phyloP scores from a whole-genome alignment of 2,113 vertebrate genomes.

The Capreolus pygargus region DNA sequence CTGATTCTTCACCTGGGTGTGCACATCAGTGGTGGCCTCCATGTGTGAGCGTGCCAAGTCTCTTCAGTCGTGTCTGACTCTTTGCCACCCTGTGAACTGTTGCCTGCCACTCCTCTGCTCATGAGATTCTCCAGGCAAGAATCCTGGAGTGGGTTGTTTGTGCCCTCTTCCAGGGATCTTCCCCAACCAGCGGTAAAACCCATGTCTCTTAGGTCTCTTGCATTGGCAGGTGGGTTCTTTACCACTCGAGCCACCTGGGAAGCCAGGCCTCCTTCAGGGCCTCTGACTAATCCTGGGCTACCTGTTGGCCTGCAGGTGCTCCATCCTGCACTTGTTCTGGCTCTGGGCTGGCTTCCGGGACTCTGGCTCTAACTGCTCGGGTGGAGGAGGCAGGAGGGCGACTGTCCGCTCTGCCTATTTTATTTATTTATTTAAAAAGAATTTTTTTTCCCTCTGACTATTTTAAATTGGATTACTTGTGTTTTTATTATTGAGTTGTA shows the following conservation, averaged over 20 bases:
- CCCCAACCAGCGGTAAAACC: neutral
- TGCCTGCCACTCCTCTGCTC: neutral
- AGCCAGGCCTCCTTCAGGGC: neutral
- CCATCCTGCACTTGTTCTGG: neutral
- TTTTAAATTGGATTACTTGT: neutral
- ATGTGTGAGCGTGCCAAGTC: neutral
- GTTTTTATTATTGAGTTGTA: neutral
- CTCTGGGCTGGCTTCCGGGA: neutral
- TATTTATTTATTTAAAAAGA: neutral
- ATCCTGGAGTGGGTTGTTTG: neutral
- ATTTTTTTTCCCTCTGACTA: neutral
- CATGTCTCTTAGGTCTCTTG: neutral
- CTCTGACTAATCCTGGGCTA: neutral
- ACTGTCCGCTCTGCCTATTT: neutral
- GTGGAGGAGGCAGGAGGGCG: neutral
- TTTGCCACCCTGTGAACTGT: neutral
- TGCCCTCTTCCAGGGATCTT: neutral
- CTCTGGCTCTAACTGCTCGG: neutral
- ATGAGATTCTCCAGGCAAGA: neutral
- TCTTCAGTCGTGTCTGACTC: neutral
- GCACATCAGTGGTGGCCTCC: neutral
- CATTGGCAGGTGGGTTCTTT: neutral
- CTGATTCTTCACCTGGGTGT: neutral
- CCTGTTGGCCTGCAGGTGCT: neutral
- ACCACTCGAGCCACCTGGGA: neutral